phyloP scores from a whole-genome alignment of 2,888 invertebrate species.

The Tenthredo mesomela region DNA sequence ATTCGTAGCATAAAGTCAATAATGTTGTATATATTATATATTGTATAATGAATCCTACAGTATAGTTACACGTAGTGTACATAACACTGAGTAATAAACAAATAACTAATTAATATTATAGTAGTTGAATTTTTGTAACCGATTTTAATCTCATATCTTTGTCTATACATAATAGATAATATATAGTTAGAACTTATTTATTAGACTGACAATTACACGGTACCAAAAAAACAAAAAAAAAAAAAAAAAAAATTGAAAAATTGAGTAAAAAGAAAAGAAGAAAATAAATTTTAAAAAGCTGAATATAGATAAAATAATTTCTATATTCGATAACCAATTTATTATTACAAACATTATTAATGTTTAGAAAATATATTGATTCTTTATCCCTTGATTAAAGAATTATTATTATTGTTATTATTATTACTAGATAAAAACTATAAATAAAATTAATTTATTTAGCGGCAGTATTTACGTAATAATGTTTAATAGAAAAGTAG shows the following conservation, averaged over 20 bases:
- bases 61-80: conserved; percentile 23
- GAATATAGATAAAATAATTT: conserved; percentile 7
- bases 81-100: conserved; percentile 30
- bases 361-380: conserved; percentile 6
- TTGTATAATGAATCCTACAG: conserved; percentile 11
- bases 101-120: conserved; percentile 29
- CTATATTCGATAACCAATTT: not conserved
- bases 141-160: conserved; percentile 12
- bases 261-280: not conserved
- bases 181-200: not conserved
- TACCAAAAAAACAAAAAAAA: conserved; percentile 1
- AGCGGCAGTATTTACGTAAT: conserved; percentile 29
- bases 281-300: not conserved
- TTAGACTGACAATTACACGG: conserved; percentile 2
- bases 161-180: not conserved
- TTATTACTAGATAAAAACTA: not conserved
- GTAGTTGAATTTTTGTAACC: conserved; percentile 26
- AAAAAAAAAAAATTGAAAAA: not conserved
- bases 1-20: not conserved
- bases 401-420: not conserved
- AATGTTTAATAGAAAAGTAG: not conserved
- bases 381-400: not conserved
- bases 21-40: conserved; percentile 30
- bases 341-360: not conserved
- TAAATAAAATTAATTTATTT: not conserved